These are phyloP conservation scores for Uromys caudimaculatus DNA, from an alignment of 2,797 vertebrate species.

Conservation along the genomic window DNA sequence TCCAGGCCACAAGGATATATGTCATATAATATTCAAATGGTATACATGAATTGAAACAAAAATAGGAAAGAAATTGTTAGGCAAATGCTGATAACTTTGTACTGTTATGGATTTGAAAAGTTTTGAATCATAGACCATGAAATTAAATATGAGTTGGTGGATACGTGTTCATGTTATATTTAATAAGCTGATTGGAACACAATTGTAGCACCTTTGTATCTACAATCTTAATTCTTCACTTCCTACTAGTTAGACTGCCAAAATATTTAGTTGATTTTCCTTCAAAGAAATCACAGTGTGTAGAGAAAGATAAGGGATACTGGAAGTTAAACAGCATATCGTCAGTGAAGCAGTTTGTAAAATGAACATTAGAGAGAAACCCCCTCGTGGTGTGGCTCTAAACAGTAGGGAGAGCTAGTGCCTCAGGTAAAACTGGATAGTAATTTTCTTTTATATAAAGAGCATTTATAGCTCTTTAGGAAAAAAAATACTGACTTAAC, in stretches of 20 bases:
- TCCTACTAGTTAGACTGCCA: slow-evolving; percentile 65
- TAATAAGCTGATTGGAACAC: slow-evolving; percentile 80
- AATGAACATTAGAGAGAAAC: slow-evolving; percentile 64
- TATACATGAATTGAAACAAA: slow-evolving; percentile 62
- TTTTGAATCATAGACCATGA: slow-evolving; percentile 79
- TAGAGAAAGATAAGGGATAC: slow-evolving; percentile 68
- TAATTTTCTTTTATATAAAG: slow-evolving; percentile 44
- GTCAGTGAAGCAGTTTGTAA: slow-evolving; percentile 63
- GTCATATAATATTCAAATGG: slow-evolving; percentile 32
- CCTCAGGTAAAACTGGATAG: not conserved
- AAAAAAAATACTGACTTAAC: slow-evolving; percentile 8
- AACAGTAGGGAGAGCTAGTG: slow-evolving; percentile 17
- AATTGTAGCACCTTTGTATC: slow-evolving; percentile 73
- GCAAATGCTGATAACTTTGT: slow-evolving; percentile 73
- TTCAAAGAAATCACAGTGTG: slow-evolving; percentile 52
- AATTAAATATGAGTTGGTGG: slow-evolving; percentile 80
- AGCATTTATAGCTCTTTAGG: not conserved
- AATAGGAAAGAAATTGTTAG: slow-evolving; percentile 59
- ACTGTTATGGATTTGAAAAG: slow-evolving; percentile 67
- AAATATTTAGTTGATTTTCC: slow-evolving; percentile 73
- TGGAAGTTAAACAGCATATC: slow-evolving; percentile 41
- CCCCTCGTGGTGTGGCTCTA: slow-evolving; percentile 52
- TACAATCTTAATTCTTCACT: slow-evolving; percentile 77
- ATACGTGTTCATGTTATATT: slow-evolving; percentile 76
- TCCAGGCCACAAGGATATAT: slow-evolving; percentile 11